Evolutionary conservation across 2,113 vertebrate species (phyloP).

Genomic region (Notarius quadriscutis): DNA sequence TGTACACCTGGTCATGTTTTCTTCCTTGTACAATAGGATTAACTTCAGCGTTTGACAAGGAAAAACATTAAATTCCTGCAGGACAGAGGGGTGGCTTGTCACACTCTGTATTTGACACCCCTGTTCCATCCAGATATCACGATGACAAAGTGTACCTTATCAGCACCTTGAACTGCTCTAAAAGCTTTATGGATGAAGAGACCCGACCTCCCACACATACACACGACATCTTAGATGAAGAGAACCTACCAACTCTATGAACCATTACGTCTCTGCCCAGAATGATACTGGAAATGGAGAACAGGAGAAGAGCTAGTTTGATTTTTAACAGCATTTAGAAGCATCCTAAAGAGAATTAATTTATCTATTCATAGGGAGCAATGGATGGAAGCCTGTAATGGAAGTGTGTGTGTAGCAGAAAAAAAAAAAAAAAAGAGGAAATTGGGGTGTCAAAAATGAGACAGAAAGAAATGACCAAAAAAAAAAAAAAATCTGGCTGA

Average conservation of each 20-base stretch:
- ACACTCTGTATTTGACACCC: too few relatives aligned
- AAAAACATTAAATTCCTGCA: neutral
- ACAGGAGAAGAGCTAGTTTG: neutral
- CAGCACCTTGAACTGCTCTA: neutral
- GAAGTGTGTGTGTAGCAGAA: neutral
- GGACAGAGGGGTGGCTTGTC: neutral
- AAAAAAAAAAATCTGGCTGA: conserved; percentile 27
- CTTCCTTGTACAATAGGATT: neutral
- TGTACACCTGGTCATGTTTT: neutral
- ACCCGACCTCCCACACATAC: neutral
- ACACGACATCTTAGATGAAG: neutral
- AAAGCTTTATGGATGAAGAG: conserved; percentile 7
- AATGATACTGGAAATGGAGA: neutral
- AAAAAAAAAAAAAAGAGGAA: neutral
- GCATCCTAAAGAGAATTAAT: conserved; percentile 1
- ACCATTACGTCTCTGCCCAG: neutral
- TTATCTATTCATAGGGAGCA: neutral
- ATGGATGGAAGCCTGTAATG: neutral
- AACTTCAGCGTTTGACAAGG: neutral
- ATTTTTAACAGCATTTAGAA: neutral
- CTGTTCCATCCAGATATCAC: neutral
- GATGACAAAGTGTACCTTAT: neutral
- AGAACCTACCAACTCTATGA: conserved; percentile 4
- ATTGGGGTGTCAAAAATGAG: neutral
- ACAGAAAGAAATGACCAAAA: neutral